Base-by-base conservation (phyloP, 2,888 invertebrate genomes). In the Apomyelois bistriatella region DNA sequence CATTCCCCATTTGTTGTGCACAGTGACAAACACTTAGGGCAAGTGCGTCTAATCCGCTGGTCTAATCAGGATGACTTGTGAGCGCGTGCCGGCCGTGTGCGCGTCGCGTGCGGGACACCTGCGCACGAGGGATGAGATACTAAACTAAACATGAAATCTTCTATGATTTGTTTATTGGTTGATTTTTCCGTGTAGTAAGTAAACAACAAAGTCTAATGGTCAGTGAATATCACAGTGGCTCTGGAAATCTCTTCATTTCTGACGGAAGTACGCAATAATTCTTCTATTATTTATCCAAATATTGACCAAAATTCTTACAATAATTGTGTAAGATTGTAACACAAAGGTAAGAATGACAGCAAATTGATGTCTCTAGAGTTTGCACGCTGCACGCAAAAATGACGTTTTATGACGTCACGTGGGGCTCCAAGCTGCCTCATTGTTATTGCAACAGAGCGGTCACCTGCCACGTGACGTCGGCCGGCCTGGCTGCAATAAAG, bases 41-140 rank as follows among this genome's bases (percentile, higher is more conserved):
- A 85, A 87, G 86, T 87, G 88, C 74, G 71, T 74, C 76, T 68
- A 81, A 84, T 84, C 80, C 71, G 64, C 66, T 68, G 40, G 40
- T 10, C 1, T 40, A 13, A 40, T 40, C 13, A 12, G 60, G 59
- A 57, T 48, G 52, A 49, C 60, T 53, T 55, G 59, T 38, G 52
- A 55, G 61, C 74, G 65, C 75, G 77, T 70, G 78, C 49, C 52
- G 0, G 69, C 1, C 80, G 67, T 82, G 79, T 66, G 79, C 63
- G 58, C 47, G 62, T 32, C 79, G 67, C 79, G 80, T 74, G 82
- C 57, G 59, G 7, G 62, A 48, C 83, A 83, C 85, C 82, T 84
- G 85, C 77, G 64, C 66, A 28, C 47, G 46, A n/a, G n/a, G 9
- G 10, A 32, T 10, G 32, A 7, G 10, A 9, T 38, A 15, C 12